Evolutionary conservation across 2,888 invertebrate genomes (phyloP).

Genomic region (Acronicta aceris): DNA sequence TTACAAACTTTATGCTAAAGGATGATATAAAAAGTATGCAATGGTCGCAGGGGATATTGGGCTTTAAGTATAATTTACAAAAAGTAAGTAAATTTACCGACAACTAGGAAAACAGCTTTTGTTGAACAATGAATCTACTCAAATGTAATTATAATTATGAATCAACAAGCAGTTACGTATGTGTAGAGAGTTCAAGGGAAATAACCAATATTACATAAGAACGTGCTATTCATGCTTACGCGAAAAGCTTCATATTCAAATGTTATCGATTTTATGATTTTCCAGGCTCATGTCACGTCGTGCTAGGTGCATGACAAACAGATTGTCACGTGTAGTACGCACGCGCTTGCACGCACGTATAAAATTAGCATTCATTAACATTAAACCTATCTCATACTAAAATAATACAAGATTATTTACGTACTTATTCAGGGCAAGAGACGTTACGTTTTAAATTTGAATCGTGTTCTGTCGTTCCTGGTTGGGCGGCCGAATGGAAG

Average conservation of each 20-base stretch:
- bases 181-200: constrained; percentile 2
- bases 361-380: constrained; percentile 27
- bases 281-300: constrained; percentile 39
- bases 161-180: not conserved
- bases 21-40: too few species aligned
- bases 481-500: constrained; percentile 73
- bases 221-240: constrained; percentile 37
- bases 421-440: constrained; percentile 56
- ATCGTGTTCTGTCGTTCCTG: constrained; percentile 75
- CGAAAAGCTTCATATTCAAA: constrained; percentile 38
- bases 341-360: constrained; percentile 24
- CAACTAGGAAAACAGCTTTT: too few species aligned
- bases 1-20: constrained; percentile 5
- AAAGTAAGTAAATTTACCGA: too few species aligned
- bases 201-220: constrained; percentile 31
- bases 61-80: too few species aligned
- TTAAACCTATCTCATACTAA: constrained; percentile 35
- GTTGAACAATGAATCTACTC: not conserved
- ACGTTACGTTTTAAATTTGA: constrained; percentile 78
- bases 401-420: constrained; percentile 37
- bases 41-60: too few species aligned
- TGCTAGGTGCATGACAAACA: constrained; percentile 14
- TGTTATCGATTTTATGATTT: constrained; percentile 14
- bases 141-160: not conserved
- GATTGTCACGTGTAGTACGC: constrained; percentile 25